These are phyloP conservation scores for Helarctos malayanus DNA, from an alignment of 2,797 vertebrate genomes.

Conservation along the genomic window DNA sequence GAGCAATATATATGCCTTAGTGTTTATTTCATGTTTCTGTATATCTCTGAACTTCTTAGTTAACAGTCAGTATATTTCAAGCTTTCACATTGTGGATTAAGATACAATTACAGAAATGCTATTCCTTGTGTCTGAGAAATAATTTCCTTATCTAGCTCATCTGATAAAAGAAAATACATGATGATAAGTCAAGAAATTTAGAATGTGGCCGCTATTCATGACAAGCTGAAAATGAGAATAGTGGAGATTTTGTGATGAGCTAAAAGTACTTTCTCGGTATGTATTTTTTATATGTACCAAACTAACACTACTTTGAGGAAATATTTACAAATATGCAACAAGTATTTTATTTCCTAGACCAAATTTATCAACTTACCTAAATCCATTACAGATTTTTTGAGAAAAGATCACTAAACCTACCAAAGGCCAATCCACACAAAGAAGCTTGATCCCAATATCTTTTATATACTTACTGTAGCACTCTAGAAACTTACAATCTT, in stretches of 20 bases:
- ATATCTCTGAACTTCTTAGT: not conserved
- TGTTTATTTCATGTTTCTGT: not conserved
- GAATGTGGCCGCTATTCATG: not conserved
- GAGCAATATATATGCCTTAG: not conserved
- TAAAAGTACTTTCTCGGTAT: not conserved
- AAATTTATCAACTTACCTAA: not conserved
- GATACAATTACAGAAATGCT: not conserved
- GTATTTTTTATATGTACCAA: not conserved
- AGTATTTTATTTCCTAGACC: not conserved
- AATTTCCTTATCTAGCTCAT: not conserved
- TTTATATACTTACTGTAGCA: not conserved
- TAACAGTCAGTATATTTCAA: not conserved
- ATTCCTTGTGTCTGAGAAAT: not conserved
- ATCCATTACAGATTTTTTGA: not conserved
- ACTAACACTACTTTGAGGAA: not conserved
- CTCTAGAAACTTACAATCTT: not conserved
- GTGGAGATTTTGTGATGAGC: not conserved
- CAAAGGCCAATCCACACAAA: not conserved
- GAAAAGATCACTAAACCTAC: not conserved
- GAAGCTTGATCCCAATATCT: not conserved
- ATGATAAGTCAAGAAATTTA: not conserved
- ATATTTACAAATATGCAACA: not conserved
- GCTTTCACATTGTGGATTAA: not conserved
- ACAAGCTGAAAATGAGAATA: not conserved
- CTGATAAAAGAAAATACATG: not conserved